These are phyloP conservation scores for Ormyrus thymus DNA, from an alignment of 2,888 invertebrate species.

Conservation along the genomic window DNA sequence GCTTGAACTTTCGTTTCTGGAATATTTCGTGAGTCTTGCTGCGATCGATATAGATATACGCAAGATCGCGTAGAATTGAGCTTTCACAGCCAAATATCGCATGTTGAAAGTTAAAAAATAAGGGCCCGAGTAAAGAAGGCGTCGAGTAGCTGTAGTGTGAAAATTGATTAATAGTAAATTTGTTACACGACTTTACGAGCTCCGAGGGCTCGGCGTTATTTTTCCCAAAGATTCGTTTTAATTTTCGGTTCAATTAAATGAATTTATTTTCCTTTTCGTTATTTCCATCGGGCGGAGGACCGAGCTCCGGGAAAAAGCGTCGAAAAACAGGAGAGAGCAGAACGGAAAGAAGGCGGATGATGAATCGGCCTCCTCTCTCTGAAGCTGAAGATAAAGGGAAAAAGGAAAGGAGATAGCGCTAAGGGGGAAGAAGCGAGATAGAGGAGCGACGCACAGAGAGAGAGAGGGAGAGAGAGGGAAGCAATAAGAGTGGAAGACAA, in stretches of 20 bases:
- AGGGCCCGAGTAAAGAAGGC: no score
- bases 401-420: constrained; percentile 49
- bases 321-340: constrained; percentile 57
- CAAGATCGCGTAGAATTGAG: no score
- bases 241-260: constrained; percentile 20
- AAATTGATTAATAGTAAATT: no score
- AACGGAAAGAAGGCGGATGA: constrained; percentile 66
- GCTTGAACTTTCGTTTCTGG: no score
- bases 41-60: no score
- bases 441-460: background rate
- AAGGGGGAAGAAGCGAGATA: constrained; percentile 28
- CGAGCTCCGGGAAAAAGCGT: constrained; percentile 34
- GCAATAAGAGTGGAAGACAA: constrained; percentile 55
- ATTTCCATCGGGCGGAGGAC: constrained; percentile 27
- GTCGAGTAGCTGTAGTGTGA: no score
- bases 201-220: background rate
- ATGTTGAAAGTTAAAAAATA: no score
- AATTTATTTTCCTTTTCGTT: constrained; percentile 32
- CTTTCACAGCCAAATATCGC: no score
- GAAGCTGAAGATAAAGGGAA: constrained; percentile 60
- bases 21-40: no score
- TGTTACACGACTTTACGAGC: background rate
- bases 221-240: constrained; percentile 7
- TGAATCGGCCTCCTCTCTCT: constrained; percentile 63
- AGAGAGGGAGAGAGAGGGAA: constrained; percentile 20